Evolutionary conservation across 2,113 vertebrate genomes (phyloP), one percentile per base, ranked within the genome.

Genomic region (Pantherophis guttatus): DNA sequence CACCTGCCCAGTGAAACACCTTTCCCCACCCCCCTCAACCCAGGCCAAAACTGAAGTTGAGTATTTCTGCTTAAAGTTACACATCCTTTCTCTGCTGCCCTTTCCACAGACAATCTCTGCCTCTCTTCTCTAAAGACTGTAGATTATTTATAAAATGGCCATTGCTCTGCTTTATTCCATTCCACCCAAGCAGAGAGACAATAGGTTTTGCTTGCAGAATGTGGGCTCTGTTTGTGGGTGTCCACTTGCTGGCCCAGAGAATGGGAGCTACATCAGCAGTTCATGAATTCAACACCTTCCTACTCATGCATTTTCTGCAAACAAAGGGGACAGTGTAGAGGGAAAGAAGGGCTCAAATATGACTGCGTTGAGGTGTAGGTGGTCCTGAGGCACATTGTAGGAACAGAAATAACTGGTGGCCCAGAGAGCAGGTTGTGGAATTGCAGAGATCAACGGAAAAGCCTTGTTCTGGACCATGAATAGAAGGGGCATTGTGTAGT

Each of bases 241-340:
- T 96, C 89, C 70, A 92, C 93, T 96, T 87, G 91, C 0, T 13
- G 53, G 94, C 95, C 53, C 1, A 55, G 50, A 92, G 96, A 94
- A 95, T 95, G 94, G 92, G 96, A 96, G 94, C 4, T 70, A 91
- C 95, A 85, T 94, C 95, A 53, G 96, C 58, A 3, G 93, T 57
- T n/a, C 1, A 24, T 59, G 92, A 24, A n/a, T 92, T 91, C 94
- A 94, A 87, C 85, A 0, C 58, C 92, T 94, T 96, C 96, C 97
- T 96, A 96, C 97, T 97, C 93, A 90, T 97, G 95, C 95, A 96
- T 95, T 98, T 97, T 97, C 58, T 88, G 90, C 3, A 81, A 96
- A 98, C 98, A 98, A 97, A 98, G 97, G 86, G 52, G 26, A 44
- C 95, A 97, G 96, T 98, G 97, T 98, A 93, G 54, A 87, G 94